These are phyloP conservation scores for Apteryx owenii DNA, from an alignment of 2,113 vertebrate genomes.

Conservation along the genomic window DNA sequence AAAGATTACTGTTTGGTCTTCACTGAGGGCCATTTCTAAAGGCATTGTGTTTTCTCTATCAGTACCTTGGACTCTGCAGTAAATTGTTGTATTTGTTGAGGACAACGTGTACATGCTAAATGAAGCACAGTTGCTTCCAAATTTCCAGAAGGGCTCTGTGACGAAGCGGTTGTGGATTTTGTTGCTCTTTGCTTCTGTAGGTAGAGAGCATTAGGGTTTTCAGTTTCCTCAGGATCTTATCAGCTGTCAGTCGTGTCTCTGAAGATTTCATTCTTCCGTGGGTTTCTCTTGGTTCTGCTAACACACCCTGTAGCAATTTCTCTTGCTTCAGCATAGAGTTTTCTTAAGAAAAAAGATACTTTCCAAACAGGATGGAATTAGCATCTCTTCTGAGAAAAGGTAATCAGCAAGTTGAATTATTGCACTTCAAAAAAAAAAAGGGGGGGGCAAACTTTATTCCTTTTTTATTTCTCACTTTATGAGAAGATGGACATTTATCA, in stretches of 20 bases:
- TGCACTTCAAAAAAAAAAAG: background rate
- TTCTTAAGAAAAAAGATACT: background rate
- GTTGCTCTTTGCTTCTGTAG: background rate
- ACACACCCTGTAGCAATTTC: background rate
- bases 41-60: background rate
- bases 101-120: fast-evolving
- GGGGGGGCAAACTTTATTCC: background rate
- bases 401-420: background rate
- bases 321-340: background rate
- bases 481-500: fast-evolving
- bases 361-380: background rate
- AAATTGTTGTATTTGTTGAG: background rate
- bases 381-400: background rate
- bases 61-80: background rate
- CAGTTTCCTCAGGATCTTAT: background rate
- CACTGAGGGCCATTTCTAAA: fast-evolving
- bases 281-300: background rate
- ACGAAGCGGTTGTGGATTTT: background rate
- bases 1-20: too few species aligned
- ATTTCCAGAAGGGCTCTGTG: background rate
- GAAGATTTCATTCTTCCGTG: background rate
- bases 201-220: background rate
- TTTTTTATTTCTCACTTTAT: background rate
- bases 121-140: background rate
- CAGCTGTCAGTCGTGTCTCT: background rate